Percentiles rank a stretch among this genome's conserved stretches.
Evolutionary conservation across 2,797 vertebrate species (phyloP).

Genomic region (Triplophysa yarkandensis): DNA sequence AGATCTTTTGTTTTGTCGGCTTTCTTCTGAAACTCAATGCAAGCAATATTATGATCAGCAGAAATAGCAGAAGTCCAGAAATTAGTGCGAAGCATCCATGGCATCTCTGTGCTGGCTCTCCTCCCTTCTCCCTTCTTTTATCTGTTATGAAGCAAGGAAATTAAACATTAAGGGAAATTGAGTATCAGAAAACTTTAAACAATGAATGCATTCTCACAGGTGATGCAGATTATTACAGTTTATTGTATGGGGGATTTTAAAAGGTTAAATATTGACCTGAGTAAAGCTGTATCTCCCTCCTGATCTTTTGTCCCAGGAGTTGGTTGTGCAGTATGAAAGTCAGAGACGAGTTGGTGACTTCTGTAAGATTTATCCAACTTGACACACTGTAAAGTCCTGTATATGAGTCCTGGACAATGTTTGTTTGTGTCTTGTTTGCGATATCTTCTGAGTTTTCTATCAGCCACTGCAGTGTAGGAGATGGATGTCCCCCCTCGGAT

Average conservation of each 20-base stretch:
- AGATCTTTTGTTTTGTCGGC: not conserved
- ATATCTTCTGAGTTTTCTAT: constrained; percentile 43
- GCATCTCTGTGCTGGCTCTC: not conserved
- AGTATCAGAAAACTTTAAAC: not conserved
- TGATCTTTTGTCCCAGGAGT: constrained; percentile 54
- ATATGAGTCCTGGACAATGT: constrained; percentile 32
- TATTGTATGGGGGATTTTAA: not conserved
- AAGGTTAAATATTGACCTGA: constrained; percentile 32
- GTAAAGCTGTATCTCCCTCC: constrained; percentile 52
- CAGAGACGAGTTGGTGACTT: constrained; percentile 47
- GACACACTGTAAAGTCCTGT: constrained; percentile 54
- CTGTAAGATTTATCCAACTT: constrained; percentile 47
- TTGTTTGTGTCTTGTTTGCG: constrained; percentile 47
- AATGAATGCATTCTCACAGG: too few species aligned
- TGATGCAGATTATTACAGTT: too few species aligned
- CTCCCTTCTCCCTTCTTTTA: not conserved
- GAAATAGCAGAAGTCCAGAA: not conserved
- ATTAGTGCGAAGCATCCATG: not conserved
- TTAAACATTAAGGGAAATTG: fast-evolving
- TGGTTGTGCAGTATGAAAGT: constrained; percentile 57
- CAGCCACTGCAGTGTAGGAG: constrained; percentile 57
- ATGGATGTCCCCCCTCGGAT: constrained; percentile 58
- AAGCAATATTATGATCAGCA: not conserved
- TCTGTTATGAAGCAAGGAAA: constrained; percentile 1
- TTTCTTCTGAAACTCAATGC: not conserved